These are phyloP conservation scores for Dynastes grantii DNA, from an alignment of 2,888 invertebrate species.

Conservation along the genomic window DNA sequence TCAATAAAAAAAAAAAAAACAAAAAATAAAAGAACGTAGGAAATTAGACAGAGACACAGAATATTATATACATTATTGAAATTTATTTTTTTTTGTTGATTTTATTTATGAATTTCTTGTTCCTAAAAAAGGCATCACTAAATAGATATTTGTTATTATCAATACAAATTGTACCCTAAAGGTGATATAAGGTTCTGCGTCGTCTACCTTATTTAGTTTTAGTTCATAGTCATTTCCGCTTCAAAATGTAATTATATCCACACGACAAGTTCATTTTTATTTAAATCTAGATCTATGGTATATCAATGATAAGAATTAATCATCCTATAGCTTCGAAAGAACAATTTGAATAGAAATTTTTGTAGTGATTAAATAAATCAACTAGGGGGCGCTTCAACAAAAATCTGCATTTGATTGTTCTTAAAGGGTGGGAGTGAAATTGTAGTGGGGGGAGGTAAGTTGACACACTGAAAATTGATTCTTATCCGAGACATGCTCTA, in stretches of 20 bases:
- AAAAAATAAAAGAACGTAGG: background rate
- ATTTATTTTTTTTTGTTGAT: background rate
- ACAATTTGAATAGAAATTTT: too few relatives aligned
- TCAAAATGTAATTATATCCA: conserved; percentile 15
- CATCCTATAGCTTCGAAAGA: too few relatives aligned
- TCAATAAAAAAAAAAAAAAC: conserved; percentile 22
- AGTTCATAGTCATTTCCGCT: background rate
- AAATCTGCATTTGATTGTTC: too few relatives aligned
- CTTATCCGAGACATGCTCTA: too few relatives aligned
- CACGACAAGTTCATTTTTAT: conserved; percentile 33
- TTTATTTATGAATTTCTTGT: background rate
- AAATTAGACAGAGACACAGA: conserved; percentile 54
- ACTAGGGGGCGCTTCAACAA: too few relatives aligned
- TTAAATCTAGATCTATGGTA: too few relatives aligned
- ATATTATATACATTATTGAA: conserved; percentile 40
- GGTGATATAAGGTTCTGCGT: conserved; percentile 42
- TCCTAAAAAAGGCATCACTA: conserved; percentile 21
- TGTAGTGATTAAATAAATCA: too few relatives aligned
- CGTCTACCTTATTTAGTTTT: conserved; percentile 32
- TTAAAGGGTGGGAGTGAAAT: too few relatives aligned
- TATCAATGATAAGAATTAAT: too few relatives aligned
- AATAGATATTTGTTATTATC: conserved; percentile 21
- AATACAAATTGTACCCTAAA: conserved; percentile 11
- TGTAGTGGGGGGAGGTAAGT: too few relatives aligned
- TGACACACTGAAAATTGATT: too few relatives aligned